Evolutionary conservation across 2,888 invertebrate species (phyloP), one percentile per base, ranked within the genome.

Genomic region (Heliconius ethilla): DNA sequence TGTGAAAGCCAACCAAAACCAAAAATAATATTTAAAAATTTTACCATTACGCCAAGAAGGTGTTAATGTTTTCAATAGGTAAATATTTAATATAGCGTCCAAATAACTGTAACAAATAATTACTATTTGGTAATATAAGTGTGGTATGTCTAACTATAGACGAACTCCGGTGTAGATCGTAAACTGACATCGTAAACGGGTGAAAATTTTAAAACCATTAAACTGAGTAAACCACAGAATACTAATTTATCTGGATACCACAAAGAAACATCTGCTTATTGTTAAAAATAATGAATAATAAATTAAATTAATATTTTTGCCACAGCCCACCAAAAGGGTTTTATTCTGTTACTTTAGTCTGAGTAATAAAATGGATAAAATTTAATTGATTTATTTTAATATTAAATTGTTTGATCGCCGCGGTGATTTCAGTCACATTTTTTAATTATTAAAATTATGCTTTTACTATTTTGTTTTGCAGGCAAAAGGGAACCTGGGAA

Each of bases 161-260:
- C 74, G 72, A 74, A 65, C 62, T 63, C 67, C 76, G 76, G 75
- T 69, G 73, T 79, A 65, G 85, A 82, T 86, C 86, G 83, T 89
- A 88, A 89, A 88, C 82, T 79, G 78, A 77, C 78, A 83, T 83
- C 82, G 84, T 87, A 86, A 89, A 88, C 82, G 82, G 82, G 85
- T 82, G 81, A 85, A 84, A 85, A 85, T 86, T 86, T 86, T 82
- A 82, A 67, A 88, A 86, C 86, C 86, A 84, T 88, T 86, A 83
- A 85, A 82, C 83, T 83, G 82, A 86, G 86, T 78, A 80, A 82
- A 85, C 91, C 89, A 81, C 88, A 82, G 82, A 85, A 86, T 87
- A 87, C 78, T 79, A 81, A 78, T 75, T 66, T 65, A 37, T 33
- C 45, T 76, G 59, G 45, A 78, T 75, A 63, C 55, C 55, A 73